Conservation (phyloP, 92 coral and sea anemone genomes). For the Ricordea florida region DNA sequence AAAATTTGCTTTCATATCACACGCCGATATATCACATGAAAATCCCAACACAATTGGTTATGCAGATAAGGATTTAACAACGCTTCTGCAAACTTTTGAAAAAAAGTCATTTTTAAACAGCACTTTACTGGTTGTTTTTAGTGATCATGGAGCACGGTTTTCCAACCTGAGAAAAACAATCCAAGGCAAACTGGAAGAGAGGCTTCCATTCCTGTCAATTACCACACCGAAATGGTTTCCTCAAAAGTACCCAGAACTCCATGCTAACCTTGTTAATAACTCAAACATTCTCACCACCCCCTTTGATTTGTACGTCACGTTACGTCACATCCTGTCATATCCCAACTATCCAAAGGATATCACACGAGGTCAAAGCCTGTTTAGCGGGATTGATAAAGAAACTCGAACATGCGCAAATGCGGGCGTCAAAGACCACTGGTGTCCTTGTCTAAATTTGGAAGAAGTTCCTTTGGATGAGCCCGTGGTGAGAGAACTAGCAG, state of each 20-base stretch:
- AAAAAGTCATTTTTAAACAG: conserved; percentile 48
- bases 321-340: conserved; percentile 77
- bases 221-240: conserved; percentile 79
- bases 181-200: conserved; percentile 88
- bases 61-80: conserved; percentile 51
- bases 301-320: conserved; percentile 87
- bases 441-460: conserved; percentile 89
- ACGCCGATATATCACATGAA: conserved; percentile 66
- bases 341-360: conserved; percentile 73
- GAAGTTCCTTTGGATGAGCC: conserved; percentile 51
- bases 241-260: conserved; percentile 49
- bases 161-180: conserved; percentile 54
- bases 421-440: conserved; percentile 88
- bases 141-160: conserved; percentile 86
- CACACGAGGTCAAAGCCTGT: conserved; percentile 75
- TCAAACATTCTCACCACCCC: conserved; percentile 82
- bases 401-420: conserved; percentile 74
- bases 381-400: conserved; percentile 52
- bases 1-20: conserved; percentile 43
- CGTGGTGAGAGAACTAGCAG: conserved; percentile 48
- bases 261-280: conserved; percentile 54
- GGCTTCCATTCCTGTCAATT: conserved; percentile 81
- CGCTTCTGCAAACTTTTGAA: conserved; percentile 40
- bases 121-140: conserved; percentile 67
- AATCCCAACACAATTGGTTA: conserved; percentile 56